These are phyloP conservation scores for Hyperopisus bebe DNA, from an alignment of 2,113 vertebrate species.

Conservation along the genomic window DNA sequence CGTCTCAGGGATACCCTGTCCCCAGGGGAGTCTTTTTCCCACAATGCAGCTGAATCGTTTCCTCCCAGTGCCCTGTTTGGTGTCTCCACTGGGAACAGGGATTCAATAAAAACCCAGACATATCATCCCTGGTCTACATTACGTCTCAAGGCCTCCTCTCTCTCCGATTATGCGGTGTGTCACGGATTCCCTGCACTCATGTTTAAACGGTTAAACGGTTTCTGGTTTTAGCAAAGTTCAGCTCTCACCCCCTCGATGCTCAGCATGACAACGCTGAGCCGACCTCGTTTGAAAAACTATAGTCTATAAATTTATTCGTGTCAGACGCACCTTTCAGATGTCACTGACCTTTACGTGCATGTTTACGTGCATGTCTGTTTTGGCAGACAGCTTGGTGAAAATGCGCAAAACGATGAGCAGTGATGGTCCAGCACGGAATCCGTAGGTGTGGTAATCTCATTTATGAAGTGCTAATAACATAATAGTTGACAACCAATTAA, in stretches of 20 bases:
- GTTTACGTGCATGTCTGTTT: background rate
- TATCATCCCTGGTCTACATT: background rate
- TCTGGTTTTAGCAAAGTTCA: conserved; percentile 39
- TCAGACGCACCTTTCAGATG: conserved; percentile 34
- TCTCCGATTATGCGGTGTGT: background rate
- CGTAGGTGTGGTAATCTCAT: background rate
- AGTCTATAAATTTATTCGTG: conserved; percentile 41
- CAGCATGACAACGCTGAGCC: conserved; percentile 41
- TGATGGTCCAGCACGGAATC: background rate
- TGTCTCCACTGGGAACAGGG: background rate
- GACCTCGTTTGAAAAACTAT: conserved; percentile 43
- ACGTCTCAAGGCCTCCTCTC: background rate
- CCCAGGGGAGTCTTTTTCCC: background rate
- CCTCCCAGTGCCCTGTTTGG: background rate
- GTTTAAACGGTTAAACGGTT: conserved; percentile 30
- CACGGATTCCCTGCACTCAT: conserved; percentile 47
- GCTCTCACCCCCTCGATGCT: conserved; percentile 33
- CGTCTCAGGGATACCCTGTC: background rate
- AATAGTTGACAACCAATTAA: background rate
- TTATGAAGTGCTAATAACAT: background rate
- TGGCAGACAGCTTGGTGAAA: background rate
- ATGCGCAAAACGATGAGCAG: background rate
- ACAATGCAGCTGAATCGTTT: conserved; percentile 4
- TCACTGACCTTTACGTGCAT: background rate
- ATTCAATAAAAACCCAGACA: conserved; percentile 3